Base-by-base conservation (phyloP, 30 jellyfish, hydroid and myxozoan genomes). In the Calvadosia cruxmelitensis region DNA sequence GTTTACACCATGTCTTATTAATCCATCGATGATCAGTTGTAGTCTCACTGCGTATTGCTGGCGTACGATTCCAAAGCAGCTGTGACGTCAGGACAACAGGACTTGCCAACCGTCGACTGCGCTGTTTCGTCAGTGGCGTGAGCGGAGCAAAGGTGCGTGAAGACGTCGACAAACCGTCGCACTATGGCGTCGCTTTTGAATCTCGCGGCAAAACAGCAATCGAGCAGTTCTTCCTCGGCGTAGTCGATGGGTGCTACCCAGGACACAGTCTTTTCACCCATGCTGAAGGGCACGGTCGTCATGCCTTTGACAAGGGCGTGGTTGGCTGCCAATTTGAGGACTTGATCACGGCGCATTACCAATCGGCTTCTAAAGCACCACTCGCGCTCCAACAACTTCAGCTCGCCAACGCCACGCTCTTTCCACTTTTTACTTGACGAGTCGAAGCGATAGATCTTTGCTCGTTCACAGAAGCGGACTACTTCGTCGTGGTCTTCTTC, bases 341-440 rank as follows among this genome's bases (percentile, higher is more conserved):
- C 76, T 25, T 81, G 94, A 31, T 81, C 94, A 33, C 94, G 66
- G 34, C 94, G 48, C 94, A 81, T 81, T 31, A 81, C 35, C 32
- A 81, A 53, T 28, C 94, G 74, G 27, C 33, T 53, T 34, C 42
- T 69, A 13, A 24, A 33, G 16, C 51, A 10, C 20, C 13, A 50
- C 23, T 35, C 82, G 13, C 20, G 62, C 3, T 34, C 72, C 30
- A 81, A 61, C 25, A 80, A 65, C 28, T 74, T 81, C 75, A 81
- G 49, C 33, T 66, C 83, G 3, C 94, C 94, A 16, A 73, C 69
- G 7, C 94, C 94, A 23, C 94, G 26, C 69, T 81, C 94, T 50
- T 81, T 81, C 94, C 94, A 81, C 32, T 72, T 69, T 48, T 74
- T 73, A 30, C 63, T 42, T n/a, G 31, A 79, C 0, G 74, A 49